These are phyloP conservation scores for Caretta caretta DNA, from an alignment of 2,113 vertebrate genomes.

Conservation along the genomic window DNA sequence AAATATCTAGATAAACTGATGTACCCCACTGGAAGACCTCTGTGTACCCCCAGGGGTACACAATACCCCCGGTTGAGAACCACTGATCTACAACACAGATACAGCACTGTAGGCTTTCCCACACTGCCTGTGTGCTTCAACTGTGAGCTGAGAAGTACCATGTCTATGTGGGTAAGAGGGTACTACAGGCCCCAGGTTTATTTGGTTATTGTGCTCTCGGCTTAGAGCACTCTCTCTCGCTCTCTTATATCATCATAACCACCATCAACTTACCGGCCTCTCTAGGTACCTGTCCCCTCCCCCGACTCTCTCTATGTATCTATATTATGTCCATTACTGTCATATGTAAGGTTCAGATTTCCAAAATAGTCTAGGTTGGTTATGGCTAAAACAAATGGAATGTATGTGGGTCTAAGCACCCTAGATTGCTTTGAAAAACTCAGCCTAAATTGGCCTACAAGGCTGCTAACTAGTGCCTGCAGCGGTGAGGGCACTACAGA, in stretches of 20 bases:
- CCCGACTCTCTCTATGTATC: not conserved
- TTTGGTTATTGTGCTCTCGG: not conserved
- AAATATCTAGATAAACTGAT: no score
- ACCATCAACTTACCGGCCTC: not conserved
- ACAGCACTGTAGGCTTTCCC: not conserved
- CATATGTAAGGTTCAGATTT: conserved; percentile 13
- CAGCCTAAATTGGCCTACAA: not conserved
- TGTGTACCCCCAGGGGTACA: no score
- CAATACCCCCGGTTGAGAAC: no score
- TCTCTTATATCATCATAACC: not conserved
- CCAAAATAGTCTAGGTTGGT: not conserved
- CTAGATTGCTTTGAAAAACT: not conserved
- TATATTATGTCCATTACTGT: conserved; percentile 13
- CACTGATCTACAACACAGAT: not conserved
- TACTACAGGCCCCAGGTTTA: not conserved
- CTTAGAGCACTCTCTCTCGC: not conserved
- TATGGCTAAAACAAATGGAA: conserved; percentile 29
- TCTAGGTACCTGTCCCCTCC: not conserved
- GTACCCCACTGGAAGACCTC: no score
- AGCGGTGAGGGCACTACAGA: not conserved
- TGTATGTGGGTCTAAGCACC: conserved; percentile 27
- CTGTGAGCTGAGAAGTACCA: not conserved
- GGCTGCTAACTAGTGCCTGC: not conserved
- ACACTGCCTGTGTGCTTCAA: not conserved
- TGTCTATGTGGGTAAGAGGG: rapidly evolving